phyloP scores from a whole-genome alignment of 2,797 vertebrate genomes.

The Tapirus indicus region DNA sequence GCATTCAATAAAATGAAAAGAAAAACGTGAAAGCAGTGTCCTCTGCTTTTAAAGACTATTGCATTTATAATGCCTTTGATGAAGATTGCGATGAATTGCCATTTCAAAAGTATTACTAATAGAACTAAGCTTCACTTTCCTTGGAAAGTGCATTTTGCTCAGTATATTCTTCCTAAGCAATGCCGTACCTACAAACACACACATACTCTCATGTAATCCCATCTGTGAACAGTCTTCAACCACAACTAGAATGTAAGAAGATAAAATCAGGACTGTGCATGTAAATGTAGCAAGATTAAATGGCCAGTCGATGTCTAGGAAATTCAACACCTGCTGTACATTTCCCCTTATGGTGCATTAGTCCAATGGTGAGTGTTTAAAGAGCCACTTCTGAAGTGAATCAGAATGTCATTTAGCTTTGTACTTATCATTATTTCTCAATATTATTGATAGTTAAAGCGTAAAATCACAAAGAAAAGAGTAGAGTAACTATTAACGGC shows the following conservation, averaged over 20 bases:
- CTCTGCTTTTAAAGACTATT: background rate
- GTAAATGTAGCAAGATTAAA: slow-evolving; percentile 27
- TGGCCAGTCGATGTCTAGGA: background rate
- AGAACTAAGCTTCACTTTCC: slow-evolving; percentile 1
- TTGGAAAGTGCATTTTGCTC: slow-evolving; percentile 1
- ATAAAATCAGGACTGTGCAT: background rate
- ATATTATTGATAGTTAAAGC: slow-evolving; percentile 49
- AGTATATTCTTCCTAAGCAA: background rate
- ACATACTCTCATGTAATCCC: background rate
- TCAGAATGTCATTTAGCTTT: slow-evolving; percentile 47
- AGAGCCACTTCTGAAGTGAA: slow-evolving; percentile 48
- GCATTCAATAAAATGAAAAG: background rate
- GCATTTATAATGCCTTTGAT: background rate
- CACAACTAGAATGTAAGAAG: background rate
- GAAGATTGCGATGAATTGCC: background rate
- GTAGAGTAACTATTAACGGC: background rate
- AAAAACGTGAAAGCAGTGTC: background rate
- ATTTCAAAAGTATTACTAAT: background rate
- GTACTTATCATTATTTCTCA: slow-evolving; percentile 50
- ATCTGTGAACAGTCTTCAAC: background rate
- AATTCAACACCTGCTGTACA: background rate
- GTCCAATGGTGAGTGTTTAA: background rate
- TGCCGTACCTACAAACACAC: background rate
- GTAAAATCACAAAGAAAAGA: slow-evolving; percentile 25
- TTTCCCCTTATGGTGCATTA: slow-evolving; percentile 37